Evolutionary conservation across 2,113 vertebrate genomes (phyloP).

Genomic region (Pseudopodoces humilis): DNA sequence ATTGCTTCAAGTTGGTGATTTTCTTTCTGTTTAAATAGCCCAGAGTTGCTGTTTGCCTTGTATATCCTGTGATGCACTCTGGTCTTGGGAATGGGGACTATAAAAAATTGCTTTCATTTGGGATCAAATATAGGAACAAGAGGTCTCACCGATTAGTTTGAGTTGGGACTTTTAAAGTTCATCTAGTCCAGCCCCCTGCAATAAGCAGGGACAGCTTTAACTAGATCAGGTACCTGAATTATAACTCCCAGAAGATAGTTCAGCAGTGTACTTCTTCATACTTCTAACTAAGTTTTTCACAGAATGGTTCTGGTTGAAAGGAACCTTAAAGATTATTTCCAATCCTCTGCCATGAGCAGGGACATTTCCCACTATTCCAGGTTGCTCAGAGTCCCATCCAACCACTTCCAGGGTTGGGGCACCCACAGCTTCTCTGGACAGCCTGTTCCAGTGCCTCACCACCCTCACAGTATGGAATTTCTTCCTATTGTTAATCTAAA

Average conservation of each 20-base stretch:
- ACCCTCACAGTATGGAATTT: background rate
- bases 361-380: background rate
- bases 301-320: background rate
- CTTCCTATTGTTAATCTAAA: background rate
- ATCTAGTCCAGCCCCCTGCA: background rate
- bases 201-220: background rate
- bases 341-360: background rate
- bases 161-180: background rate
- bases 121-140: background rate
- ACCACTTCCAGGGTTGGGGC: background rate
- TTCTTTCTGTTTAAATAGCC: background rate
- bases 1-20: background rate
- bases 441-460: background rate
- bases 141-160: background rate
- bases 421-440: background rate
- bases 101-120: background rate
- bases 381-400: background rate
- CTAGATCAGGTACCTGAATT: background rate
- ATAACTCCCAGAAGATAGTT: background rate
- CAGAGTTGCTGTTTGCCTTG: background rate
- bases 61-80: background rate
- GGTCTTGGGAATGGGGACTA: background rate
- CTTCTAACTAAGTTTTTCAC: background rate
- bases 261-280: no score
- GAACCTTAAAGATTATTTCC: background rate